Percentiles rank a stretch among this genome's conserved stretches.
These are phyloP conservation scores for Aurelia coerulea DNA, from an alignment of 30 jellyfish, hydroid and myxozoan genomes.

Conservation along the genomic window DNA sequence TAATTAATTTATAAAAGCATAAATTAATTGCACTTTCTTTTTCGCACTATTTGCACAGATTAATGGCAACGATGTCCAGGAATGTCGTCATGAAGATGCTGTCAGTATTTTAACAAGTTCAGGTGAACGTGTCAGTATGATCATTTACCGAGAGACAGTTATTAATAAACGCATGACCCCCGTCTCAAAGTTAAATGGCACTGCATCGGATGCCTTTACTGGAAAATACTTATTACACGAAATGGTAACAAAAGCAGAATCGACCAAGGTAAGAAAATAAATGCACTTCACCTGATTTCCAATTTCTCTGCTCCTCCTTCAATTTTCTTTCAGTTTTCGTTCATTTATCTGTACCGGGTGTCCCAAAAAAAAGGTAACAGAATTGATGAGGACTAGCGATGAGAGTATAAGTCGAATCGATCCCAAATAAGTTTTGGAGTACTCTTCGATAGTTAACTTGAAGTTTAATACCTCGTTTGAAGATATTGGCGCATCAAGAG, in stretches of 20 bases:
- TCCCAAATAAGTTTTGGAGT: no score
- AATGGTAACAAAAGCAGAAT: constrained; percentile 77
- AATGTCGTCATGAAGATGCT: constrained; percentile 95
- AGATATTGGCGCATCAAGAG: no score
- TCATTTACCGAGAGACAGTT: constrained; percentile 88
- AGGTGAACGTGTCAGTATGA: constrained; percentile 83
- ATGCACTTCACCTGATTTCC: not conserved
- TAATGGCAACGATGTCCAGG: constrained; percentile 84
- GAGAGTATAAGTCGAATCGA: no score
- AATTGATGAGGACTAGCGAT: no score
- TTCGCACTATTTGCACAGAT: constrained; percentile 65
- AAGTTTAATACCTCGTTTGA: no score
- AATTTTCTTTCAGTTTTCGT: not conserved
- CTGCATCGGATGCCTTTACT: constrained; percentile 35
- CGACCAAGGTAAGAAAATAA: constrained; percentile 69
- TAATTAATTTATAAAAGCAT: no score
- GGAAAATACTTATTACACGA: constrained; percentile 73
- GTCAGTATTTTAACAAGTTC: constrained; percentile 87
- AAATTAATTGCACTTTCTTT: no score
- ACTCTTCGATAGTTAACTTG: no score
- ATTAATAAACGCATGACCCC: constrained; percentile 96
- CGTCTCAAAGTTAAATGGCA: constrained; percentile 87
- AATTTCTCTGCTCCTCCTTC: not conserved
- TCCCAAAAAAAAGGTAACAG: no score
- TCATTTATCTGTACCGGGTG: no score